Conservation (phyloP, 2,113 vertebrate genomes). For the Elaphurus davidianus region DNA sequence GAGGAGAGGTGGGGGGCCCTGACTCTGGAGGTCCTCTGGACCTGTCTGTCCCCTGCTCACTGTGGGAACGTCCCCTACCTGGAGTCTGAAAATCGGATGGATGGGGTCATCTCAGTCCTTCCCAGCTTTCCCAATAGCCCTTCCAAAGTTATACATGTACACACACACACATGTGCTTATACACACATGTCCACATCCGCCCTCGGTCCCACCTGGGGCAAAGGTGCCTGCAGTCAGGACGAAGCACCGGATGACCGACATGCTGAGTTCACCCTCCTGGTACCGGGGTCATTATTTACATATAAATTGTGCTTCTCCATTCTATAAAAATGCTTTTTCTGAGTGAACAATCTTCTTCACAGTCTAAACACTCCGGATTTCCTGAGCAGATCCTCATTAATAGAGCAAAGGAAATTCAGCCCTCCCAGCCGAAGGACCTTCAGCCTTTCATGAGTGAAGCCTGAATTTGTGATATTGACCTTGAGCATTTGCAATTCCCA, state of each 20-base stretch:
- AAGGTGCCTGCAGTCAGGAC: neutral
- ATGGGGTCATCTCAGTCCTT: neutral
- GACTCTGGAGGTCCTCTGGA: neutral
- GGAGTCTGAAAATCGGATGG: neutral
- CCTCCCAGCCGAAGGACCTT: neutral
- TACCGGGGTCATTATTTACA: fast-evolving
- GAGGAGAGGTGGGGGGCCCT: neutral
- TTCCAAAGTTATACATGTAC: neutral
- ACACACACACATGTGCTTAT: neutral
- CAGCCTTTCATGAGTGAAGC: neutral
- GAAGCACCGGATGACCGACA: neutral
- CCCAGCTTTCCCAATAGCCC: neutral
- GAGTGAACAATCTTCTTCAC: neutral
- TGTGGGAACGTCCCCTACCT: fast-evolving
- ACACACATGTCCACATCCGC: too few relatives aligned
- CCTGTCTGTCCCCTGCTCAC: neutral
- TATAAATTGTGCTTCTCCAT: neutral
- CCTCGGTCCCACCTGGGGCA: neutral
- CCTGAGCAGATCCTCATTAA: neutral
- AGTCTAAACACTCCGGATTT: neutral
- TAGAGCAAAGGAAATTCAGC: neutral
- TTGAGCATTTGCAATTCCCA: neutral
- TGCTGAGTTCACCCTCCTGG: fast-evolving
- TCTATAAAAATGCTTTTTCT: neutral
- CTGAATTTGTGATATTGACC: too few relatives aligned